These are phyloP conservation scores for Sphenodon punctatus DNA, from an alignment of 2,797 vertebrate genomes.

Conservation along the genomic window DNA sequence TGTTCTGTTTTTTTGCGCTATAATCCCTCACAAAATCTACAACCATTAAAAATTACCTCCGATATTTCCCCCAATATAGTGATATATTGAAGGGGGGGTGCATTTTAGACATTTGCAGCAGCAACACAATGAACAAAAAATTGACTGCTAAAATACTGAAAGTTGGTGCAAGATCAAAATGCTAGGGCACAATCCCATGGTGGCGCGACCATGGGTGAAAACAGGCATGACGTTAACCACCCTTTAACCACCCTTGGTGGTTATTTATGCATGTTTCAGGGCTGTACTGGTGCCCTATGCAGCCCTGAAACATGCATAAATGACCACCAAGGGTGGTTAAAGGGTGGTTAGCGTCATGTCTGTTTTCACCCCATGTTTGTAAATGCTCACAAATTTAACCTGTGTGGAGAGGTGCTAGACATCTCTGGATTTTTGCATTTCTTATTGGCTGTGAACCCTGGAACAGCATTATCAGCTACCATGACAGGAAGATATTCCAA, in stretches of 20 bases:
- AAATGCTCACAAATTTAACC: not conserved
- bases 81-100: not conserved
- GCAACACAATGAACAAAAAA: not conserved
- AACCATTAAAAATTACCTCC: not conserved
- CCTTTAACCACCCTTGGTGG: too few relatives aligned
- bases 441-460: constrained; percentile 24
- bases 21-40: fast-evolving
- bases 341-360: too few relatives aligned
- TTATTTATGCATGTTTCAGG: too few relatives aligned
- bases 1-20: not conserved
- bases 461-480: not conserved
- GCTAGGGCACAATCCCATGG: not conserved
- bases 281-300: too few relatives aligned
- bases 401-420: not conserved
- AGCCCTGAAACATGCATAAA: too few relatives aligned
- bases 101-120: not conserved
- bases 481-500: constrained; percentile 20
- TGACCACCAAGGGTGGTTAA: too few relatives aligned
- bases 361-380: too few relatives aligned
- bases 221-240: too few relatives aligned
- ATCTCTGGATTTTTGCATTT: constrained; percentile 9
- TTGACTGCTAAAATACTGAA: not conserved
- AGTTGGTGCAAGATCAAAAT: not conserved
- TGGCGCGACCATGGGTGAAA: not conserved
- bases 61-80: not conserved